phyloP scores from a whole-genome alignment of 2,113 vertebrate species.

The Alligator sinensis region DNA sequence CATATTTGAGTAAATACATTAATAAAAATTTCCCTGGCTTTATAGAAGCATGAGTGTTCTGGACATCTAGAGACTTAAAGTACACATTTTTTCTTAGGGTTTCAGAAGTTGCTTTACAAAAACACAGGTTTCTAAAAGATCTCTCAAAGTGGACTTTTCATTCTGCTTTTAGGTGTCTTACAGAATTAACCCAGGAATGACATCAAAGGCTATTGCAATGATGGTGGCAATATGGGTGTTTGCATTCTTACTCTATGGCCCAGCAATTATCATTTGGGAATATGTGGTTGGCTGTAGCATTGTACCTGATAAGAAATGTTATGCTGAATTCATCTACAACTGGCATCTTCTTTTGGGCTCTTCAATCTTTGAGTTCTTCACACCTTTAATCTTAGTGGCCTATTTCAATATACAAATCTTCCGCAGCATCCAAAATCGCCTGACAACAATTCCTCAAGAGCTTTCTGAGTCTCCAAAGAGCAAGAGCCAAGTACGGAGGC shows the following conservation, averaged over 20 bases:
- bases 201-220: conserved; percentile 76
- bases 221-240: conserved; percentile 88
- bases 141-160: neutral
- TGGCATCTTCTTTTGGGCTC: conserved; percentile 87
- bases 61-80: neutral
- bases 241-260: conserved; percentile 90
- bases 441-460: neutral
- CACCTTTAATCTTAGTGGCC: conserved; percentile 85
- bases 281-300: neutral
- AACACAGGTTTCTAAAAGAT: neutral
- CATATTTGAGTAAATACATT: neutral
- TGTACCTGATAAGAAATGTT: conserved; percentile 61
- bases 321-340: conserved; percentile 82
- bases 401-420: conserved; percentile 92
- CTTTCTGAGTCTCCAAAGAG: fast-evolving
- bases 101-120: neutral
- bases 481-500: neutral
- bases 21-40: neutral
- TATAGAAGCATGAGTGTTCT: neutral
- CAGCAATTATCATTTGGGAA: conserved; percentile 87
- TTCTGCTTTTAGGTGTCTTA: conserved; percentile 83
- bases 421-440: conserved; percentile 81
- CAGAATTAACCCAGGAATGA: conserved; percentile 81
- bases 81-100: neutral
- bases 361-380: conserved; percentile 90